A percentile compares a stretch with the other conserved stretches of the same genome.
phyloP scores from a whole-genome alignment of 2,888 invertebrate genomes.

The Polyommatus icarus region DNA sequence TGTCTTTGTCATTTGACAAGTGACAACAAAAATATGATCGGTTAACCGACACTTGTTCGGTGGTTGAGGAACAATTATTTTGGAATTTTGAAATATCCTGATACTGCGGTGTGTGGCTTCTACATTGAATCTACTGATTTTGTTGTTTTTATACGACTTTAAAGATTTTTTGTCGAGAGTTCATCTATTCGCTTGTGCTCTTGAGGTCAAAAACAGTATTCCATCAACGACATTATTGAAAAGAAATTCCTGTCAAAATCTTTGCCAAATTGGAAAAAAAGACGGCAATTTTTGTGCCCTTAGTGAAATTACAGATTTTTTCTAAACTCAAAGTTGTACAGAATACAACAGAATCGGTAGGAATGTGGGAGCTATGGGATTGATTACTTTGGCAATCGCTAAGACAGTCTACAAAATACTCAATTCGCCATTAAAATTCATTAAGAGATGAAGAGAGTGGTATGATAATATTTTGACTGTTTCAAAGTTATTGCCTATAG shows the following conservation, averaged over 20 bases:
- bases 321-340: not conserved
- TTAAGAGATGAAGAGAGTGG: not conserved
- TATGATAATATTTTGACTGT: not conserved
- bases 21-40: not conserved
- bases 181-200: no score
- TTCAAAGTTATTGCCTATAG: not conserved
- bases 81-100: no score
- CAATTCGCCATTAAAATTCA: not conserved
- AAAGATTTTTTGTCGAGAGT: not conserved
- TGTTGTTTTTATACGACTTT: not conserved
- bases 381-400: slow-evolving; percentile 1
- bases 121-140: not conserved
- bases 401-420: not conserved
- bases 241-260: no score
- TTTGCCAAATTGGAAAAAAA: not conserved
- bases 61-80: not conserved
- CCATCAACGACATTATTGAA: no score
- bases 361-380: not conserved
- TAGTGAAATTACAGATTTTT: not conserved
- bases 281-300: not conserved
- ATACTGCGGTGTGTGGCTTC: not conserved
- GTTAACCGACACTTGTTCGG: not conserved
- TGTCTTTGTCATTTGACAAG: not conserved
- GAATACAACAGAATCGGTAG: not conserved
- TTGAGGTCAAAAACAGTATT: no score